Evolutionary conservation across 2,113 vertebrate species (phyloP), one percentile per base, ranked within the genome.

Genomic region (Aspidoscelis tigris): DNA sequence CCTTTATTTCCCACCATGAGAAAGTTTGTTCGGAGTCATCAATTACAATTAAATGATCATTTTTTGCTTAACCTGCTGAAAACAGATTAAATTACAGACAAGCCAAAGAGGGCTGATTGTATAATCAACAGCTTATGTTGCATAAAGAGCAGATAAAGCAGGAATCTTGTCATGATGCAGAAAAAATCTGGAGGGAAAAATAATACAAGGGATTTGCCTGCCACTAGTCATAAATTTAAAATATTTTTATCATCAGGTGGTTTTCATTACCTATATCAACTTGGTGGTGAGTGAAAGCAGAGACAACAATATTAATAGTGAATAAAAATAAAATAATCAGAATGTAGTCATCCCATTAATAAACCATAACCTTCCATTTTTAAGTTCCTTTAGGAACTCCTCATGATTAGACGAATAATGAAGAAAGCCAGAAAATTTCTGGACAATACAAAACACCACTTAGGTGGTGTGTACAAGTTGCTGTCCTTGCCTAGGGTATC

Each of bases 231-330:
- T 83, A 73, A 69, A 2, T 61, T 86, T 75, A 75, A 68, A 92
- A 55, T 76, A 22, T 33, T 91, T 77, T 10, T 72, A 66, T 75
- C 44, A 55, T 69, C 76, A 69, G n/a, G 55, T 88, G 2, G 0
- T 83, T 90, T 84, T 26, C 71, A 41, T 89, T 91, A 82, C 73
- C 83, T 21, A 84, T 71, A n/a, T 64, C 70, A 33, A 41, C 78
- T 86, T 87, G 69, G 53, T 69, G 86, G 81, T 74, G 66, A 84
- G 14, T 83, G 70, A 84, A 82, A 70, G 88, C 87, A 80, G 43
- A 91, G 50, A 66, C 70, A 83, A 75, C n/a, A 2, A 33, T 85
- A 88, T 89, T 88, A 87, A 89, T 91, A 92, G 50, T 58, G 85
- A 87, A 50, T 65, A 89, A 75, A 1, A 76, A 75, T 82, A 91